Evolutionary conservation across 2,888 invertebrate genomes (phyloP), one percentile per base, ranked within the genome.

Genomic region (Aspidiotus rigidus): DNA sequence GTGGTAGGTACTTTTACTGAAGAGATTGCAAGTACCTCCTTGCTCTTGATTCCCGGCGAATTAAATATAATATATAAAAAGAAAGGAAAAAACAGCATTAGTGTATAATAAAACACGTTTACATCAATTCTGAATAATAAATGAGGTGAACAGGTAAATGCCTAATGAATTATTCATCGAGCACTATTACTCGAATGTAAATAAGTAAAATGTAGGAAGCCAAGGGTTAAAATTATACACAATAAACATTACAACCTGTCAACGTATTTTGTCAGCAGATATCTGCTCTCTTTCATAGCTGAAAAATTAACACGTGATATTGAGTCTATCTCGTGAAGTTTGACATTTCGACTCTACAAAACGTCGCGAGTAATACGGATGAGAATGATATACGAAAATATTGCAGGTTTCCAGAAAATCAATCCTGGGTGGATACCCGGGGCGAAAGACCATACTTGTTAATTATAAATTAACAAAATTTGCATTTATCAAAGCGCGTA

Each of bases 111-210:
- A 67, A 67, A 67, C 64, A 53, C 67, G 17, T 28, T 59, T 67
- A 59, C 60, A 67, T 67, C 67, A 67, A 67, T 67, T 67, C 53
- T 67, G 67, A 67, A 67, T 67, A 67, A 67, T 60, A 67, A 67
- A 67, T 67, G 67, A 67, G 67, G 67, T 67, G 67, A 67, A 67
- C 67, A 67, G 67, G 67, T 67, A 67, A 67, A 67, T 67, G 67
- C 60, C 49, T 67, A 59, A 67, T 67, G 67, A 67, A 67, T 67
- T 49, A 67, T 67, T 67, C 67, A 67, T 67, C 60, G 57, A 60
- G 59, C 28, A 67, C 60, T 49, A 67, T 67, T 67, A 59, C 59
- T 67, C 60, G 57, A 60, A 44, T 67, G 60, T 67, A 67, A 67
- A 67, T 67, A 67, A 67, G 67, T 67, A 67, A 67, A 67, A 67